A percentile compares a stretch with the other conserved stretches of the same genome.
These are phyloP conservation scores for Galaxias olidus DNA, from an alignment of 2,797 vertebrate genomes.

Conservation along the genomic window DNA sequence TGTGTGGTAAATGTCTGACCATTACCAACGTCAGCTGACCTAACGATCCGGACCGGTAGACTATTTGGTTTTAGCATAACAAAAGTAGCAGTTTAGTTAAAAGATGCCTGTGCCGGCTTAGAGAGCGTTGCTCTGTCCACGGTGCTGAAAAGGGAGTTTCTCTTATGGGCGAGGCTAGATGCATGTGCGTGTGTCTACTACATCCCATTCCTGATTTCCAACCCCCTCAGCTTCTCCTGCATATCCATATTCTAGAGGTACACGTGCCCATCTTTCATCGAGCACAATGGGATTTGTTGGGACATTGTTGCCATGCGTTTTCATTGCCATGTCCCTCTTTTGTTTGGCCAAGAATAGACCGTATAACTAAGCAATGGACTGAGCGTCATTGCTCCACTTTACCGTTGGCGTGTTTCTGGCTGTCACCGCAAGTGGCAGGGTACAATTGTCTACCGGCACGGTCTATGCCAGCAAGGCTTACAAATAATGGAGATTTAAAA, in stretches of 20 bases:
- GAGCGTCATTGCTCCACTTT: slow-evolving; percentile 1
- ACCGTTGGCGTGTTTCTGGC: neutral
- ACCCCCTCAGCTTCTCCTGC: slow-evolving; percentile 17
- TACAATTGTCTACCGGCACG: neutral
- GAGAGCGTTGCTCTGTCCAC: slow-evolving; percentile 72
- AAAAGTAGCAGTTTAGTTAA: slow-evolving; percentile 38
- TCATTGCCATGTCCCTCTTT: slow-evolving; percentile 49
- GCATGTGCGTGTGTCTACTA: slow-evolving; percentile 3
- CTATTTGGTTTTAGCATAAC: slow-evolving; percentile 51
- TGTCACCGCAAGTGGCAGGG: neutral
- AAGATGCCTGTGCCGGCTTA: slow-evolving; percentile 21
- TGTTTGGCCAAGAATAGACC: slow-evolving; percentile 54
- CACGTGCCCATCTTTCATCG: slow-evolving; percentile 72
- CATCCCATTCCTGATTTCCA: neutral
- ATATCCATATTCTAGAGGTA: slow-evolving; percentile 47
- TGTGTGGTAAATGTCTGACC: slow-evolving; percentile 37
- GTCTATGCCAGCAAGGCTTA: neutral
- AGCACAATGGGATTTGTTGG: slow-evolving; percentile 60
- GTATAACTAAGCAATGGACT: slow-evolving; percentile 41
- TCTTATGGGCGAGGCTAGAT: slow-evolving; percentile 30
- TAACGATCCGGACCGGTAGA: slow-evolving; percentile 34
- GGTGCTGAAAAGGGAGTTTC: slow-evolving; percentile 79
- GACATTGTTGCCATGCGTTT: slow-evolving; percentile 64
- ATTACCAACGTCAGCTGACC: slow-evolving; percentile 64
- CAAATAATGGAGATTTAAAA: neutral